These are phyloP conservation scores for Zaprionus vittiger DNA, from an alignment of 1,140 invertebrate genomes.

Conservation along the genomic window DNA sequence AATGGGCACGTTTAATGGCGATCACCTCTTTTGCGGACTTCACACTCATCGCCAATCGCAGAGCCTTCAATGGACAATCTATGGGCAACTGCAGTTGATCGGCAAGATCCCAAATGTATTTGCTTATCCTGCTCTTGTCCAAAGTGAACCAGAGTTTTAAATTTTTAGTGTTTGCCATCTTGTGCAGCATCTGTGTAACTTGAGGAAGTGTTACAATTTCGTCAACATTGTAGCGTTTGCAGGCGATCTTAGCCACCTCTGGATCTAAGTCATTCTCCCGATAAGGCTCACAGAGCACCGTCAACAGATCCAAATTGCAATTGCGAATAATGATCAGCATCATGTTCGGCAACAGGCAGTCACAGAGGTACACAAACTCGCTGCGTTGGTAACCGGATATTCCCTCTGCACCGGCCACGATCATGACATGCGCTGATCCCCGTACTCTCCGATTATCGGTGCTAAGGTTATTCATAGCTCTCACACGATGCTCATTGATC, in stretches of 20 bases:
- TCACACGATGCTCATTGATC: conserved; percentile 29
- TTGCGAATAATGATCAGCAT: conserved; percentile 44
- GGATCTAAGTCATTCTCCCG: conserved; percentile 17
- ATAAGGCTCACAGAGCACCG: conserved; percentile 32
- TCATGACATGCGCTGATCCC: conserved; percentile 37
- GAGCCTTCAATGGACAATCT: conserved; percentile 31
- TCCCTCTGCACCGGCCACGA: conserved; percentile 34
- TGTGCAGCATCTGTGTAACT: conserved; percentile 19
- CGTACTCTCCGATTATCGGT: conserved; percentile 10
- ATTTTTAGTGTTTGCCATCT: conserved; percentile 19
- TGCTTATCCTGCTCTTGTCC: not conserved
- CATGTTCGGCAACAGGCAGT: conserved; percentile 45
- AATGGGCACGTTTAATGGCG: conserved; percentile 27
- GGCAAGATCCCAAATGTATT: conserved; percentile 32
- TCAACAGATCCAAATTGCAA: conserved; percentile 14
- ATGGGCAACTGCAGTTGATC: conserved; percentile 13
- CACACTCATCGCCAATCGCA: conserved; percentile 35
- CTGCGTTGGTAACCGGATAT: conserved; percentile 15
- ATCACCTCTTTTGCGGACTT: conserved; percentile 40
- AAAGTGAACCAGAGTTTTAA: conserved; percentile 41
- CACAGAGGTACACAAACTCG: conserved; percentile 57
- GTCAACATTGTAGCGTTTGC: conserved; percentile 49
- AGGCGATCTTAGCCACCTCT: not conserved
- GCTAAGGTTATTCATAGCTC: conserved; percentile 34
- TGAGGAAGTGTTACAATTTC: conserved; percentile 29